phyloP scores from a whole-genome alignment of 2,888 invertebrate species.

The Pheosia tremula region DNA sequence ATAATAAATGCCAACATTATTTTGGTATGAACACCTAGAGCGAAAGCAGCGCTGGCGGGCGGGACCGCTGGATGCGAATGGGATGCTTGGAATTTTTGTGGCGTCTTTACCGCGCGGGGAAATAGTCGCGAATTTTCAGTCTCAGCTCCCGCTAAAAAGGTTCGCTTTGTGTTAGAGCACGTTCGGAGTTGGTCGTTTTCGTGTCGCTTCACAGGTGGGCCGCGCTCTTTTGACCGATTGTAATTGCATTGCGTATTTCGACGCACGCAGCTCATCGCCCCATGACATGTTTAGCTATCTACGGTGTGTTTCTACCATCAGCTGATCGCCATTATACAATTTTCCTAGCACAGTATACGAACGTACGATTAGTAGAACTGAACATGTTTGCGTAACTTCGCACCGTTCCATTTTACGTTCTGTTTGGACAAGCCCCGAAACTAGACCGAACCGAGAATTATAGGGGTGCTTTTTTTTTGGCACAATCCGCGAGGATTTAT shows the following conservation, averaged over 20 bases:
- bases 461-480: conserved; percentile 68
- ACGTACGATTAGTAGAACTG: conserved; percentile 49
- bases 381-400: conserved; percentile 54
- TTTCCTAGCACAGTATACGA: too few species aligned
- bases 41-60: not conserved
- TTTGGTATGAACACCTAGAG: conserved; percentile 39
- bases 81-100: conserved; percentile 66
- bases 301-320: too few species aligned
- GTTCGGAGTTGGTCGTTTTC: conserved; percentile 52
- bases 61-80: conserved; percentile 32
- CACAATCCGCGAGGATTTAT: conserved; percentile 72
- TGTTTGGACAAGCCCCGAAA: conserved; percentile 54
- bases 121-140: conserved; percentile 62
- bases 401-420: conserved; percentile 48
- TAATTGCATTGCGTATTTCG: not conserved
- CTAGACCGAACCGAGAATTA: conserved; percentile 52
- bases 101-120: conserved; percentile 58
- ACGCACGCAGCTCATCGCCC: too few species aligned
- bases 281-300: too few species aligned
- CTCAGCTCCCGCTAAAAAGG: conserved; percentile 58
- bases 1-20: conserved; percentile 55
- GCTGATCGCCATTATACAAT: too few species aligned
- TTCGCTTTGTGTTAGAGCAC: conserved; percentile 58
- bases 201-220: conserved; percentile 63
- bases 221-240: conserved; percentile 39